phyloP scores from a whole-genome alignment of 1,140 invertebrate genomes.

The Drosophila aff. region DNA sequence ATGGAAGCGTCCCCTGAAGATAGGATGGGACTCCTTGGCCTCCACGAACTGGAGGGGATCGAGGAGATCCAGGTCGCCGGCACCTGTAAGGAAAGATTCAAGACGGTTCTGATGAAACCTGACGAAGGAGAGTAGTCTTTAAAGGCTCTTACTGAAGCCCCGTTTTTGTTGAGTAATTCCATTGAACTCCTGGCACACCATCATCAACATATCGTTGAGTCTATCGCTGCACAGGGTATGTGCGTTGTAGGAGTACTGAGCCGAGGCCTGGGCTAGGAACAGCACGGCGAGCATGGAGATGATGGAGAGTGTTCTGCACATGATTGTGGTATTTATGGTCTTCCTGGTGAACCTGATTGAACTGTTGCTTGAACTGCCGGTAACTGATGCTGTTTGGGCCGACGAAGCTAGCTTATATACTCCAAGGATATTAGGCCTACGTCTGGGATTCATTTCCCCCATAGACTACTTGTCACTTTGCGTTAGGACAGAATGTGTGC shows the following conservation, averaged over 20 bases:
- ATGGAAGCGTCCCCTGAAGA: slow-evolving; percentile 4
- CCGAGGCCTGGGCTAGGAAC: slow-evolving; percentile 1
- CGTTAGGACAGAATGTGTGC: slow-evolving; percentile 8
- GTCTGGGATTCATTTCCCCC: neutral
- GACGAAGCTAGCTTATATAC: neutral
- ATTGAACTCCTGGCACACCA: slow-evolving; percentile 4
- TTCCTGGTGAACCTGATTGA: neutral
- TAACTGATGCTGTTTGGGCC: slow-evolving; percentile 6
- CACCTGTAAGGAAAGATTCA: neutral
- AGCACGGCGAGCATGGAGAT: slow-evolving; percentile 9
- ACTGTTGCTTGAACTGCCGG: neutral
- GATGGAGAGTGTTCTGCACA: slow-evolving; percentile 1
- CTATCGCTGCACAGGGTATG: slow-evolving; percentile 1
- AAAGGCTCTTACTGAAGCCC: neutral
- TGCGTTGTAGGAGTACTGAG: slow-evolving; percentile 1
- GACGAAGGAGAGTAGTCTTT: accelerated
- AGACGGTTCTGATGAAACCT: neutral
- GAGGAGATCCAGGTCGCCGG: neutral
- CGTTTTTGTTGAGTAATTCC: neutral
- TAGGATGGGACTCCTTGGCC: slow-evolving; percentile 1
- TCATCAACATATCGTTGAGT: slow-evolving; percentile 9
- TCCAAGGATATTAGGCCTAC: neutral
- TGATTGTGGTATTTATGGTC: neutral
- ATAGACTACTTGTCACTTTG: slow-evolving; percentile 2
- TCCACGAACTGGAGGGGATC: slow-evolving; percentile 10